Conservation (phyloP, 1,140 invertebrate species). For the Solenopsis invicta region DNA sequence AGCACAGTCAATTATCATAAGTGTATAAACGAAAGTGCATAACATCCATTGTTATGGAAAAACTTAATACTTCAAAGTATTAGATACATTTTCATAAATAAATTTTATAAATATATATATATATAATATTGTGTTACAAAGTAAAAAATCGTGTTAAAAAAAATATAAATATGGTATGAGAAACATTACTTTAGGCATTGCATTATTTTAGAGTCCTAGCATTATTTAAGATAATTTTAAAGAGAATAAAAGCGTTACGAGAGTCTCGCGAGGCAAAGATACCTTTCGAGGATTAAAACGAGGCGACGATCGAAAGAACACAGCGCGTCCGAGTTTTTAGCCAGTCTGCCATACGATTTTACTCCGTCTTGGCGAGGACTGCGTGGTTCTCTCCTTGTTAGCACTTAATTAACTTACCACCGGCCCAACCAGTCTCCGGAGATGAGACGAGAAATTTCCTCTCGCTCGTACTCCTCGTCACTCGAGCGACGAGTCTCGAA, state of each 20-base stretch:
- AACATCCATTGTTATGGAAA: not conserved
- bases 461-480: conserved; percentile 52
- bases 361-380: conserved; percentile 58
- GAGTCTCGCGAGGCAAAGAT: conserved; percentile 13
- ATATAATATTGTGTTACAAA: not conserved
- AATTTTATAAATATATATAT: not conserved
- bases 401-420: conserved; percentile 78
- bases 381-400: conserved; percentile 76
- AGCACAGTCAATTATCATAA: not conserved
- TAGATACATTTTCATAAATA: not conserved
- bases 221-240: conserved; percentile 1
- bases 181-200: not conserved
- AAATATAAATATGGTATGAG: not conserved
- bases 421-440: conserved; percentile 65
- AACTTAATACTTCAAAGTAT: conserved; percentile 1
- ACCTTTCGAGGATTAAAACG: conserved; percentile 48
- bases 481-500: conserved; percentile 44
- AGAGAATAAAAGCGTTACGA: conserved; percentile 3
- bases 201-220: no score
- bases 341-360: conserved; percentile 58
- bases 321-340: conserved; percentile 56
- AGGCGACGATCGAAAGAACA: conserved; percentile 53
- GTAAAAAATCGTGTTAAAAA: not conserved
- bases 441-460: conserved; percentile 66
- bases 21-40: not conserved